Evolutionary conservation across 2,888 invertebrate genomes (phyloP).

Genomic region (Drosophila mimica): DNA sequence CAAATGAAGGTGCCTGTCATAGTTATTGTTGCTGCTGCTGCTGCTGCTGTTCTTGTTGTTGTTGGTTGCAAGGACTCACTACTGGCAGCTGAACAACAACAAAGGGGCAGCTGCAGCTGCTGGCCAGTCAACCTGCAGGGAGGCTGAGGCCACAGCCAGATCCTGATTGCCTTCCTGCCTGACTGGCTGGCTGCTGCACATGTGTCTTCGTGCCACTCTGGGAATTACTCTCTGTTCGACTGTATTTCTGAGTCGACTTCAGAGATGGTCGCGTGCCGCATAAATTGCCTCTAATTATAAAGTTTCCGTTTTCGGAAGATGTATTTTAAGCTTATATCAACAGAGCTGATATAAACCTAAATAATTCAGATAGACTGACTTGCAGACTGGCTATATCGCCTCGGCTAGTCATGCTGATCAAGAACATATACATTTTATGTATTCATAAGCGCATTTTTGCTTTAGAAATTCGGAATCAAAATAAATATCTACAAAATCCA

Average conservation of each 20-base stretch:
- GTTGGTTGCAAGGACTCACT: slow-evolving; percentile 53
- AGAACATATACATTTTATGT: not conserved
- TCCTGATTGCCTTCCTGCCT: slow-evolving; percentile 11
- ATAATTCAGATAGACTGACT: not conserved
- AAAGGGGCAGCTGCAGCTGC: slow-evolving; percentile 43
- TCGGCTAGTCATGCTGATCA: not conserved
- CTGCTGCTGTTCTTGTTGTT: slow-evolving; percentile 12
- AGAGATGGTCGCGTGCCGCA: slow-evolving; percentile 1
- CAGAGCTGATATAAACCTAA: not conserved
- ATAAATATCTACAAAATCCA: too few species aligned
- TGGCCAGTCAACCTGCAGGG: slow-evolving; percentile 46
- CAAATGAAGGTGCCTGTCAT: slow-evolving; percentile 65
- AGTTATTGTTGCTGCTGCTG: slow-evolving; percentile 31
- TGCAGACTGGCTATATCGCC: not conserved
- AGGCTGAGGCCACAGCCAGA: slow-evolving; percentile 33
- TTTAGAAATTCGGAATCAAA: not conserved
- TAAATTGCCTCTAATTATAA: not conserved
- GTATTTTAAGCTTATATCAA: not conserved
- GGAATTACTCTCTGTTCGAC: slow-evolving; percentile 3
- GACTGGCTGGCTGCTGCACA: slow-evolving; percentile 27
- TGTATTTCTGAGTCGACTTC: slow-evolving; percentile 4
- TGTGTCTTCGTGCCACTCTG: slow-evolving; percentile 27
- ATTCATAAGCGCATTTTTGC: not conserved
- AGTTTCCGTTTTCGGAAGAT: not conserved
- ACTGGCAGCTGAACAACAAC: slow-evolving; percentile 48